phyloP scores from a whole-genome alignment of 2,113 vertebrate genomes.

The Circaetus gallicus region DNA sequence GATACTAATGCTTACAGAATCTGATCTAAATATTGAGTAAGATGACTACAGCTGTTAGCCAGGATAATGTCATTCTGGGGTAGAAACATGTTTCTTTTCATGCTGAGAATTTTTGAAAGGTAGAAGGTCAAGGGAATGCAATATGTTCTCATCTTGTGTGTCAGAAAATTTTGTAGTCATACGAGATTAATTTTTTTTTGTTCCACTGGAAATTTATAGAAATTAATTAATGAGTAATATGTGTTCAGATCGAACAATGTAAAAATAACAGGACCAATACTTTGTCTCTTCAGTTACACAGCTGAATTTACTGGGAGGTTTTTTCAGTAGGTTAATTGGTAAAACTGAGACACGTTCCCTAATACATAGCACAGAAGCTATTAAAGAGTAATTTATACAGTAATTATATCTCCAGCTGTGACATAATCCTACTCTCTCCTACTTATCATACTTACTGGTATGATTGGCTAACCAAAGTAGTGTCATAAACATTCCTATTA shows the following conservation, averaged over 20 bases:
- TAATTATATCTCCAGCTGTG: conserved; percentile 50
- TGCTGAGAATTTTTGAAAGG: not conserved
- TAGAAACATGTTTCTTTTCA: not conserved
- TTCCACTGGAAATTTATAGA: not conserved
- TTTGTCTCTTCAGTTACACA: not conserved
- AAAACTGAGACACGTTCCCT: conserved; percentile 3
- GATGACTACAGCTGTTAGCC: not conserved
- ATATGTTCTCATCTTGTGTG: not conserved
- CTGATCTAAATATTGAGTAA: not conserved
- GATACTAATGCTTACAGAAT: not conserved
- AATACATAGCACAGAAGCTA: conserved; percentile 26
- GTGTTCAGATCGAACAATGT: not conserved
- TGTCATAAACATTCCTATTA: not conserved
- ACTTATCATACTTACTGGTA: not conserved
- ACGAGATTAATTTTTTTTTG: not conserved
- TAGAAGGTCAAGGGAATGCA: not conserved
- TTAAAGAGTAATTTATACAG: conserved; percentile 48
- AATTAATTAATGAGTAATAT: not conserved
- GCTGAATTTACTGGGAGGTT: not conserved
- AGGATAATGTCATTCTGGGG: not conserved
- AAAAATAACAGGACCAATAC: not conserved
- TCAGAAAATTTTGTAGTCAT: not conserved
- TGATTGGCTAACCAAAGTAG: not conserved
- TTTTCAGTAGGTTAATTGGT: conserved; percentile 43
- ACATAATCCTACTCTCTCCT: conserved; percentile 7